These are phyloP conservation scores for Neotoma lepida DNA, from an alignment of 2,113 vertebrate species.

Conservation along the genomic window DNA sequence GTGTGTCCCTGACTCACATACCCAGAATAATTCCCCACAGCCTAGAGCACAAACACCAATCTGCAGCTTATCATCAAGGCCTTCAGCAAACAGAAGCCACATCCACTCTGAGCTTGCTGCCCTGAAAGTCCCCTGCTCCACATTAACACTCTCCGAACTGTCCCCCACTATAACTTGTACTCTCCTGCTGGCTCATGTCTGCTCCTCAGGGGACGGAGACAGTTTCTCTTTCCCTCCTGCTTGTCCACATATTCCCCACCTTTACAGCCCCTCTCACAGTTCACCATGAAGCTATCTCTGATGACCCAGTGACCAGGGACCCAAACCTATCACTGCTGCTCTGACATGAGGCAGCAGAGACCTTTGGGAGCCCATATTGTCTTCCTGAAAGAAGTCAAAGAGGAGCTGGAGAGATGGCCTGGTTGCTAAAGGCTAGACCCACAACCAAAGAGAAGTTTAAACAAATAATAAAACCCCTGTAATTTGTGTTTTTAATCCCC, in stretches of 20 bases:
- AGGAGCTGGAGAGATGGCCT: neutral
- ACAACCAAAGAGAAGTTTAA: neutral
- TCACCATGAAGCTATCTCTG: neutral
- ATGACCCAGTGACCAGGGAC: neutral
- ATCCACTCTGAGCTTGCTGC: neutral
- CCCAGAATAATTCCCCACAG: neutral
- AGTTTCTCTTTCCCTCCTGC: neutral
- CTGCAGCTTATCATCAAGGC: neutral
- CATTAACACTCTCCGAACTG: neutral
- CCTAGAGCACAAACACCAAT: neutral
- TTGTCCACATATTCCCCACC: neutral
- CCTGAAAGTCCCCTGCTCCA: neutral
- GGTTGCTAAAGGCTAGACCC: no score
- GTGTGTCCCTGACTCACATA: conserved; percentile 10
- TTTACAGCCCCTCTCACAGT: neutral
- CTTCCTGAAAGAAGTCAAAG: neutral
- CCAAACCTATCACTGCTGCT: neutral
- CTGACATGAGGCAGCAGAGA: neutral
- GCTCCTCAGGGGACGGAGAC: neutral
- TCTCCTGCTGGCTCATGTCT: neutral
- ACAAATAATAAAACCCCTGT: neutral
- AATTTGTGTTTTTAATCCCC: neutral
- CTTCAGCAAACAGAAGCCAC: conserved; percentile 20
- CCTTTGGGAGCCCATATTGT: neutral
- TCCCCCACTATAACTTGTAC: neutral